Base-by-base conservation (phyloP, 2,797 vertebrate genomes). In the Fistularia tabacaria region DNA sequence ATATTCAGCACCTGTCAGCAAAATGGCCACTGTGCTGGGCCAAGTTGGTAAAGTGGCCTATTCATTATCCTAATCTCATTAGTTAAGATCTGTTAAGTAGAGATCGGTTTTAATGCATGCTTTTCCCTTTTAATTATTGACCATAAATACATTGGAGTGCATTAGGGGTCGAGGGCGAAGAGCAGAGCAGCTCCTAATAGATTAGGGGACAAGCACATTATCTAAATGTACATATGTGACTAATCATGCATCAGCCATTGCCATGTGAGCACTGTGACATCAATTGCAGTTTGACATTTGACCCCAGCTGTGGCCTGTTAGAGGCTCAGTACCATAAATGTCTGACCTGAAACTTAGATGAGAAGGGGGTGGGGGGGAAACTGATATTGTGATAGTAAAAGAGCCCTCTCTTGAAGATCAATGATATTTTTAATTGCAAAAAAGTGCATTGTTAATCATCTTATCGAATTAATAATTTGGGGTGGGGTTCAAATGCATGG, bases 61-160 rank as follows among this genome's bases (percentile, higher is more conserved):
- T 91, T 92, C 90, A 91, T 91, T 91, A 90, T 84, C 65, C 85
- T 92, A 92, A 92, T 92, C 90, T 90, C 84, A 91, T 92, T 92
- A 92, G 90, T 87, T 89, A 88, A 91, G 91, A 92, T 91, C 90
- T 91, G 90, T 90, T 91, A 91, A 92, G 91, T 90, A 91, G 88
- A 85, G 88, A 87, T 77, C 44, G 76, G 85, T 90, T 91, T 90
- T 89, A 91, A 91, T 91, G 90, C 89, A 88, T 84, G 89, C 90
- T 89, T 92, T 91, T 87, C 86, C 85, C 84, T 90, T 92, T 92
- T 91, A 91, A 91, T 92, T 91, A 90, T 92, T 91, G 85, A 86
- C 88, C 87, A 90, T 91, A 90, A 91, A 91, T 91, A 88, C 87
- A 80, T 90, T 89, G 82, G 74, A 89, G 90, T 90, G 85, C 89